phyloP scores from a whole-genome alignment of 2,113 vertebrate species.

The Poeciliopsis occidentalis region DNA sequence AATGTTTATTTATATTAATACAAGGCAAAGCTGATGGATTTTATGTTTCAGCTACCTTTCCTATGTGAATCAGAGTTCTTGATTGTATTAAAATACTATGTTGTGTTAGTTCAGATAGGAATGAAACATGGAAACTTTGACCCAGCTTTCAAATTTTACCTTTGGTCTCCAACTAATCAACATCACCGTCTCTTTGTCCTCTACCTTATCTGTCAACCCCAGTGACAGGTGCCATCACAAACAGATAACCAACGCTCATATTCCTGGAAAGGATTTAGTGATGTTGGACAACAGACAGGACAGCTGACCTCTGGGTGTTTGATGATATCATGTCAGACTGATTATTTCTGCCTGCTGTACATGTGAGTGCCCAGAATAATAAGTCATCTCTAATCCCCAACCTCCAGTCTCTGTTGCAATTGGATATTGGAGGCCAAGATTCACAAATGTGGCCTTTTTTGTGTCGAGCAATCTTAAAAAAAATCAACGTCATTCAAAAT shows the following conservation, averaged over 20 bases:
- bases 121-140: no score
- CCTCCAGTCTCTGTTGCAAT: background rate
- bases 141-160: no score
- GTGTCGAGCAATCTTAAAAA: no score
- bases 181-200: background rate
- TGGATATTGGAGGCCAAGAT: background rate
- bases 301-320: slow-evolving; percentile 16
- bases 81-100: no score
- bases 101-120: no score
- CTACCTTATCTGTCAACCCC: background rate
- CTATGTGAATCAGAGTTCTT: no score
- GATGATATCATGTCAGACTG: slow-evolving; percentile 26
- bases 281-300: background rate
- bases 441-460: background rate
- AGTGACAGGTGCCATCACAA: background rate
- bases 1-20: no score
- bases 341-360: slow-evolving; percentile 30
- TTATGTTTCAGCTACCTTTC: no score
- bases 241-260: background rate
- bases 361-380: slow-evolving; percentile 30
- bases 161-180: background rate
- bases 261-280: background rate
- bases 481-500: no score
- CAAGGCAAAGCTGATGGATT: no score
- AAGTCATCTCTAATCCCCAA: slow-evolving; percentile 15